Base-by-base conservation (phyloP, 2,888 invertebrate genomes). In the Agrenia bidenticulata region DNA sequence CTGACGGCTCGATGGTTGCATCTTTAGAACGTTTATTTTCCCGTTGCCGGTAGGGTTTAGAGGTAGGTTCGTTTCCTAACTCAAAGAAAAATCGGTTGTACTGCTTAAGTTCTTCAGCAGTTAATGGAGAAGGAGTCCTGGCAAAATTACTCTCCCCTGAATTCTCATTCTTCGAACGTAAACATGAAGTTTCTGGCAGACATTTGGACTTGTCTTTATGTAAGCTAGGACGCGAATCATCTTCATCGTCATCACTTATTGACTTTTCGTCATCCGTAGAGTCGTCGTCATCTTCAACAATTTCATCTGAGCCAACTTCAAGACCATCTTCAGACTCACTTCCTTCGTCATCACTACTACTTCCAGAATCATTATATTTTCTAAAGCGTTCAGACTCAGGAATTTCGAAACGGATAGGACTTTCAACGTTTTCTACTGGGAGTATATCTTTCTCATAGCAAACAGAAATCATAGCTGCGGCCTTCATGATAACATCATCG, bases 381-480 rank as follows among this genome's bases (percentile, higher is more conserved):
- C 49, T 2, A 21, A 51, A 15, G 1, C 4, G 32, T 1, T 61
- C 23, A 24, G 23, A 26, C 4, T 58, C 53, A 37, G 80, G 80
- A n/a, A 80, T 72, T 15, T 76, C 72, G 73, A 77, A 81, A 58
- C 69, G 72, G 24, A 79, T 79, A 1, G 85, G 83, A 41, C 85
- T 85, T 70, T 82, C 82, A n/a, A 81, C 77, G 15, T 79, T 78
- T 2, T 82, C 79, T 1, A 88, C 83, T 1, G 88, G 88, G 59
- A 89, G 79, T 55, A 85, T 84, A 79, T 86, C 87, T 76, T 86
- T 85, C 68, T 87, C 88, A 64, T 87, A 82, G 77, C 85, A 88
- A 64, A 87, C 82, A 69, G 87, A 86, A 77, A 89, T 86, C 63
- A 89, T 86, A 9, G 86, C 84, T 77, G 87, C 88, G 15, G 88